A percentile compares a stretch with the other conserved stretches of the same genome.
These are phyloP conservation scores for Mythimna lalbum DNA, from an alignment of 2,888 invertebrate species.

Conservation along the genomic window DNA sequence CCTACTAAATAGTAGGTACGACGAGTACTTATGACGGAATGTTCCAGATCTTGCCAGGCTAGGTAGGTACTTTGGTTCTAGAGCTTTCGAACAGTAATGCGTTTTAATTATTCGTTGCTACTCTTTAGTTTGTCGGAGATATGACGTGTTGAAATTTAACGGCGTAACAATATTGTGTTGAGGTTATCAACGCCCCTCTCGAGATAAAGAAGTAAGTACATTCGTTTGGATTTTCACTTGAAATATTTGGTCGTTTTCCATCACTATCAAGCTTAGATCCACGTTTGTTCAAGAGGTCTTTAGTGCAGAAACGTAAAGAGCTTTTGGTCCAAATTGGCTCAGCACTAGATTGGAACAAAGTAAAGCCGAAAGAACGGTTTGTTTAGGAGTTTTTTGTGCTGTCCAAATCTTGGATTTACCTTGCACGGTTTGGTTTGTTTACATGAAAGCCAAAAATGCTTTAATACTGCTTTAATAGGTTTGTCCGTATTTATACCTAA, in stretches of 20 bases:
- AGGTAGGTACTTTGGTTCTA: no score
- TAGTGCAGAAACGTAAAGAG: background rate
- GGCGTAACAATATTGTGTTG: no score
- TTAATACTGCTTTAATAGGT: background rate
- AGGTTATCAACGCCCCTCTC: no score
- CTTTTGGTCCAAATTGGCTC: conserved; percentile 4
- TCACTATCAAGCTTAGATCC: conserved; percentile 1
- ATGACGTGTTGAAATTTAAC: no score
- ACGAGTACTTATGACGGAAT: no score
- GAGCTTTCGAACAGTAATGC: no score
- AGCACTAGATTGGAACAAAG: background rate
- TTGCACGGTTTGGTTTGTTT: background rate
- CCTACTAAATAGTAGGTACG: no score
- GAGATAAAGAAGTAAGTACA: no score
- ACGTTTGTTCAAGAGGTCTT: background rate
- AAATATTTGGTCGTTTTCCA: background rate
- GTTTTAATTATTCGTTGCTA: no score
- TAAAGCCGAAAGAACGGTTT: background rate
- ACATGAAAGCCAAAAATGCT: background rate
- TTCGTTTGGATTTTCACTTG: no score
- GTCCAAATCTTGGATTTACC: background rate
- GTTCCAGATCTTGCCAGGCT: no score
- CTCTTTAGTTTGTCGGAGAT: no score
- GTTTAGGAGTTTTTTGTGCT: background rate
- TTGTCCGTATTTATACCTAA: background rate